Conservation (phyloP, 2,797 vertebrate species). For the Enteromius radiatus region DNA sequence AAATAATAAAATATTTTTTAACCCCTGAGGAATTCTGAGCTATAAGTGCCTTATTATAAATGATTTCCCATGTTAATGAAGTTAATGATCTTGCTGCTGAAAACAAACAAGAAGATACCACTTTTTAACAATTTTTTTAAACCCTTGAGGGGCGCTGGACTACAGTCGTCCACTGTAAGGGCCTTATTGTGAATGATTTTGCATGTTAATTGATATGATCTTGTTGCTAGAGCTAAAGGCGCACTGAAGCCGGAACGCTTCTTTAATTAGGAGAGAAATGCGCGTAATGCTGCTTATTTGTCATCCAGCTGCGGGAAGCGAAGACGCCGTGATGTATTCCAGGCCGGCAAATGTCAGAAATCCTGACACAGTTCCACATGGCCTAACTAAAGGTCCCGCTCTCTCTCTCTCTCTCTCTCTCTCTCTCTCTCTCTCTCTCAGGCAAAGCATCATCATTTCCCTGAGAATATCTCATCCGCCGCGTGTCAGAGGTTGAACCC, state of each 20-base stretch:
- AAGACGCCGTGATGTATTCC: slow-evolving; percentile 28
- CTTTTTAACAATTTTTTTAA: too few species aligned
- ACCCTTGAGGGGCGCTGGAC: neutral
- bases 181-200: neutral
- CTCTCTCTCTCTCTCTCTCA: neutral
- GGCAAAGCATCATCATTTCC: slow-evolving; percentile 29
- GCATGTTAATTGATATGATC: neutral
- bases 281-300: slow-evolving; percentile 5
- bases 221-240: neutral
- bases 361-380: slow-evolving; percentile 56
- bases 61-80: neutral
- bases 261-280: slow-evolving; percentile 6
- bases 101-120: too few species aligned
- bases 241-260: neutral
- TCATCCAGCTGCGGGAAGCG: slow-evolving; percentile 10
- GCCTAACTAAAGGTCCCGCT: slow-evolving; percentile 53
- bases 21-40: neutral
- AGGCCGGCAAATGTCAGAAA: slow-evolving; percentile 46
- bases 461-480: slow-evolving; percentile 26
- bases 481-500: slow-evolving; percentile 52
- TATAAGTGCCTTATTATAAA: neutral
- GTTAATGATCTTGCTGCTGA: neutral
- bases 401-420: neutral
- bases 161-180: neutral
- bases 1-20: too few species aligned